Conservation (phyloP, 2,797 vertebrate species). For the Pyrrhura leucotis region DNA sequence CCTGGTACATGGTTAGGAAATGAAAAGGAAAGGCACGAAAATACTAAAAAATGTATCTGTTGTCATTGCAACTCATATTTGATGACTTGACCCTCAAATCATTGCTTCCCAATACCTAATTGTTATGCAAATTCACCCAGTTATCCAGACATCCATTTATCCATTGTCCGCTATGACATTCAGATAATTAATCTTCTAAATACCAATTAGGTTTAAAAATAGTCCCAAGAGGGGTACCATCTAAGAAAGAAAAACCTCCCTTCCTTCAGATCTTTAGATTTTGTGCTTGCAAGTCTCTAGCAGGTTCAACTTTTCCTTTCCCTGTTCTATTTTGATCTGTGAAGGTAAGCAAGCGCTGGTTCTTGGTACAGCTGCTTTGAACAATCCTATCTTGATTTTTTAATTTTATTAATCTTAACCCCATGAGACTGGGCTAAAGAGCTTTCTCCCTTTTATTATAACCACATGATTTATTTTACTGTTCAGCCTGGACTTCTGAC, state of each 20-base stretch:
- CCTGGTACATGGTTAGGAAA: not conserved
- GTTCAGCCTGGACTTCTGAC: not conserved
- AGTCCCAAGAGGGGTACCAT: not conserved
- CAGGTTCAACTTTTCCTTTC: not conserved
- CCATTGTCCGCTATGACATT: not conserved
- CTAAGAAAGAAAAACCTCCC: not conserved
- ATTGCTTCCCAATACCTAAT: not conserved
- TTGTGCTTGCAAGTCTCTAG: not conserved
- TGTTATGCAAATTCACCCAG: constrained; percentile 28
- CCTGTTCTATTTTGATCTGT: not conserved
- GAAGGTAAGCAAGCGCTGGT: not conserved
- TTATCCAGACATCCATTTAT: not conserved
- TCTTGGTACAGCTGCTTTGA: not conserved
- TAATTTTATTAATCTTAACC: not conserved
- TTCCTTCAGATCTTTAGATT: not conserved
- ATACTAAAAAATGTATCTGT: not conserved
- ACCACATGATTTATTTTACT: not conserved
- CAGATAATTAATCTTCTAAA: constrained; percentile 40
- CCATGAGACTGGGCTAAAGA: not conserved
- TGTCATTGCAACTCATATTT: not conserved
- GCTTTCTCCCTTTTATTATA: not conserved
- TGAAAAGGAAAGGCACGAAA: not conserved
- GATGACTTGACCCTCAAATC: not conserved
- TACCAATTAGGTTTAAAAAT: not conserved
- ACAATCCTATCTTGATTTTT: not conserved